Evolutionary conservation across 2,888 invertebrate species (phyloP).

Genomic region (Clanis bilineata): DNA sequence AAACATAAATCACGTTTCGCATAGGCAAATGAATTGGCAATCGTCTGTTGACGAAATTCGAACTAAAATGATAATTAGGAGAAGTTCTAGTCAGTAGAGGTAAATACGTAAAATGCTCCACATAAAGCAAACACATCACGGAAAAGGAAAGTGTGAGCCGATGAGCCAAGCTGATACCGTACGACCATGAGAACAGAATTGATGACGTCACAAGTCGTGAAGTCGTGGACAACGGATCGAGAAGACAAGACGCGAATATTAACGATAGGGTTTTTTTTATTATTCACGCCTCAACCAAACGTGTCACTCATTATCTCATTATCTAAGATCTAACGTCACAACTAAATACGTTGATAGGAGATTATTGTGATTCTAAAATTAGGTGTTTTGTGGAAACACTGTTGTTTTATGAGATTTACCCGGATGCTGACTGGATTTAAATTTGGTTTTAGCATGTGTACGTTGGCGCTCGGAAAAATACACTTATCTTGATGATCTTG

Average conservation of each 20-base stretch:
- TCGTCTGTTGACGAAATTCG: not conserved
- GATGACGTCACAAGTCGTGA: slow-evolving; percentile 1
- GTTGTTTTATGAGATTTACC: not conserved
- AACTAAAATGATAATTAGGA: not conserved
- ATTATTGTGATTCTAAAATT: not conserved
- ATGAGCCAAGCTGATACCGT: not conserved
- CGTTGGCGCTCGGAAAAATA: not conserved
- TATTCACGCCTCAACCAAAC: too few species aligned
- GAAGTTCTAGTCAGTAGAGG: too few species aligned
- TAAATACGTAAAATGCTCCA: not conserved
- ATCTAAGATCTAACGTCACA: too few species aligned
- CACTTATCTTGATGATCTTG: not conserved
- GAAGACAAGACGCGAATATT: not conserved
- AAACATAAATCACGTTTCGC: too few species aligned
- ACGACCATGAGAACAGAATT: not conserved
- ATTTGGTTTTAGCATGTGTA: not conserved
- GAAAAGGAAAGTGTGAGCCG: not conserved
- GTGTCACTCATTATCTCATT: too few species aligned
- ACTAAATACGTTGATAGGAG: too few species aligned
- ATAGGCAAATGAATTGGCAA: not conserved
- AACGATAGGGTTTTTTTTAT: not conserved
- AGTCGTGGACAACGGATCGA: not conserved
- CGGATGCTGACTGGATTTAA: not conserved
- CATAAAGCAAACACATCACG: not conserved
- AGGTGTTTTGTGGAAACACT: not conserved